phyloP scores from a whole-genome alignment of 2,888 invertebrate genomes.

The Agrochola lota region DNA sequence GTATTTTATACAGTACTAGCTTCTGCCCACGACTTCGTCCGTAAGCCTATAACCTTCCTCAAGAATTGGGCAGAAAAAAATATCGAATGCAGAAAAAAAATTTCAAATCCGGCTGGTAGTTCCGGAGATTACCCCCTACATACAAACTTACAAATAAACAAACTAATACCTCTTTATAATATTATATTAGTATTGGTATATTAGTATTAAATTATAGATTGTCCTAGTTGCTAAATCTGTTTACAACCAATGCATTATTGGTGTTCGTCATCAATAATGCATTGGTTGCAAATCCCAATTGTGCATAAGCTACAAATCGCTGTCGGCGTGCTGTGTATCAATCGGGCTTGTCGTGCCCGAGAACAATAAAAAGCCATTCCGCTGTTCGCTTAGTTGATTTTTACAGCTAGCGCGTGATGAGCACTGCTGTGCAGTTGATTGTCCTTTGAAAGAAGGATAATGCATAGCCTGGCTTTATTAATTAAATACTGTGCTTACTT shows the following conservation, averaged over 20 bases:
- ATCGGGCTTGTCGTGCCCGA: slow-evolving; percentile 15
- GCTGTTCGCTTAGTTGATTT: slow-evolving; percentile 31
- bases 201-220: background rate
- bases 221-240: background rate
- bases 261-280: slow-evolving; percentile 16
- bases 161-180: too few species aligned
- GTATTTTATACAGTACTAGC: background rate
- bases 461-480: background rate
- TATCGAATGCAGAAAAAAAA: too few species aligned
- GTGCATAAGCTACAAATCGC: slow-evolving; percentile 14
- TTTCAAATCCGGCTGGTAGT: too few species aligned
- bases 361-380: slow-evolving; percentile 45
- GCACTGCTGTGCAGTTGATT: slow-evolving; percentile 20
- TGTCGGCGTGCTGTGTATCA: slow-evolving; percentile 12
- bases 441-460: slow-evolving; percentile 9
- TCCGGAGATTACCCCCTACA: too few species aligned
- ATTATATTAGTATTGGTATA: too few species aligned
- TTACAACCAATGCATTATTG: background rate
- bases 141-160: too few species aligned
- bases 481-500: background rate
- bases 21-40: too few species aligned
- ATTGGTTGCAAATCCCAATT: slow-evolving; percentile 14
- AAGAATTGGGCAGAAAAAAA: too few species aligned
- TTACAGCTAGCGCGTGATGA: slow-evolving; percentile 19
- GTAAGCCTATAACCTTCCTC: too few species aligned